Base-by-base conservation (phyloP, 2,113 vertebrate species). In the Carassius auratus region DNA sequence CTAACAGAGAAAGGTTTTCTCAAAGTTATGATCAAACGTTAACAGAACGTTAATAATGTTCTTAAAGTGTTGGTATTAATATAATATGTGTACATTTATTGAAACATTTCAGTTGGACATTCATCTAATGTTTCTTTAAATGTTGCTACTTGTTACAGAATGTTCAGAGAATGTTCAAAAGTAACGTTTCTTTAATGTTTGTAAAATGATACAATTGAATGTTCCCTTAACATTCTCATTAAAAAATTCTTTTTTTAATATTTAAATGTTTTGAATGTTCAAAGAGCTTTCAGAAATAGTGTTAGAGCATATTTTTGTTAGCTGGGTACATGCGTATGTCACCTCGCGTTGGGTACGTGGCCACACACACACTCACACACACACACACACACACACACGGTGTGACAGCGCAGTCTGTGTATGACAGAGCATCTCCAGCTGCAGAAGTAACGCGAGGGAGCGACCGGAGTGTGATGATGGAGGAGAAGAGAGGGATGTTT, bases 401-500 rank as follows among this genome's bases (percentile, higher is more conserved):
- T n/a, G n/a, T 66, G 62, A 57, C 10, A 4, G 66, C 0, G 2
- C 36, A n/a, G 50, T 57, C 17, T 3, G 9, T 8, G 6, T 48
- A 17, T 81, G 78, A 81, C 23, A 21, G 36, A 45, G 59, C 33
- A 26, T 48, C 42, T 48, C 61, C 42, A 81, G 59, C 23, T 71
- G 19, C 48, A 68, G 80, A 30, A 52, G 6, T 10, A 50, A 17
- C 10, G 30, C 15, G 66, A 42, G 45, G 17, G 45, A 52, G 9
- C 21, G n/a, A 45, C 50, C 2, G 42, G 13, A 45, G 26, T 23
- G 19, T 2, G 15, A 83, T 68, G 55, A 12, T n/a, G 59, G 45
- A 55, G 26, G 13, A 30, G 21, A 61, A n/a, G 23, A 84, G 33
- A 66, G 8, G 9, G 45, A 62, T n/a, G 71, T 84, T 81, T 80